Conservation (phyloP, 92 coral and sea anemone genomes). For the Siderastrea siderea region DNA sequence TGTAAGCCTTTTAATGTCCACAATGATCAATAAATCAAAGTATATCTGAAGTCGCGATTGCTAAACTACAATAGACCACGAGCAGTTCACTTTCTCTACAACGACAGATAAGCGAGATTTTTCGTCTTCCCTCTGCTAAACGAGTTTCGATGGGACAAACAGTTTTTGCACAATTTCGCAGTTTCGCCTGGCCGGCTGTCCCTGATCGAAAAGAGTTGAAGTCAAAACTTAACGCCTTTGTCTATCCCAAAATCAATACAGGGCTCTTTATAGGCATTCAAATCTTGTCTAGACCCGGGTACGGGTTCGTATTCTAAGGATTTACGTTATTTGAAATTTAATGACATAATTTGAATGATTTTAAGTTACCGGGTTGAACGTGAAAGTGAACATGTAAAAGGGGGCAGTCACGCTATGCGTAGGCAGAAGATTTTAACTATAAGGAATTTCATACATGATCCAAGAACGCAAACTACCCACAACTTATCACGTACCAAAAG, state of each 20-base stretch:
- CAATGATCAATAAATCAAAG: neutral
- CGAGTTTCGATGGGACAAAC: too few relatives aligned
- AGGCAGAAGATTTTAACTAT: neutral
- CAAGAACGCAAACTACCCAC: neutral
- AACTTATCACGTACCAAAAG: conserved; percentile 7
- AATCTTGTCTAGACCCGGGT: neutral
- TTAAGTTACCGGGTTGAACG: neutral
- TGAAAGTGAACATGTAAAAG: conserved; percentile 4
- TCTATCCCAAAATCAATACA: too few relatives aligned
- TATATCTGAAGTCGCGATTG: neutral
- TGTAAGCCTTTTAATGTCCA: neutral
- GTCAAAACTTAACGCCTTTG: too few relatives aligned
- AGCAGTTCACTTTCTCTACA: too few relatives aligned
- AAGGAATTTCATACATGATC: neutral
- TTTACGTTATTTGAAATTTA: neutral
- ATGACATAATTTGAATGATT: neutral
- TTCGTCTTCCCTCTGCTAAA: too few relatives aligned
- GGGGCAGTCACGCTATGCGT: neutral
- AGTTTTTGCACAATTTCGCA: too few relatives aligned
- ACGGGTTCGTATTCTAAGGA: neutral
- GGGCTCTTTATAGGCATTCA: neutral
- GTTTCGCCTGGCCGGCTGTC: too few relatives aligned
- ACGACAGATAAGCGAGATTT: too few relatives aligned
- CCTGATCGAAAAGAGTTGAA: too few relatives aligned
- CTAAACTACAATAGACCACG: too few relatives aligned